Evolutionary conservation across 2,113 vertebrate species (phyloP).

Genomic region (Callipepla californica): DNA sequence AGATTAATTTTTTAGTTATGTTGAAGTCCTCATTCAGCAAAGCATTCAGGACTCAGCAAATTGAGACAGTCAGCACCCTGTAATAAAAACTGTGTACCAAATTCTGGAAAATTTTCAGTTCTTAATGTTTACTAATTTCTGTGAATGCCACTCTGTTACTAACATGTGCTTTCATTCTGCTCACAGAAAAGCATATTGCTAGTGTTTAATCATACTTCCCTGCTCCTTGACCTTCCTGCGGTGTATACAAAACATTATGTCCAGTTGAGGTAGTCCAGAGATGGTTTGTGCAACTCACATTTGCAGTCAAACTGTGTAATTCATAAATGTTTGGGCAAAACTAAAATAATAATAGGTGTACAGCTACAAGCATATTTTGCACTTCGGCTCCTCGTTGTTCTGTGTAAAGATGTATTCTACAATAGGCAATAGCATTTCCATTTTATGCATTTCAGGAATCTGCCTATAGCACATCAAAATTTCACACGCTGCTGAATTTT

Average conservation of each 20-base stretch:
- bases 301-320: not conserved
- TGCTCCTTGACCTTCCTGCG: too few relatives aligned
- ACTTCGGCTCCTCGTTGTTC: not conserved
- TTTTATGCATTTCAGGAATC: not conserved
- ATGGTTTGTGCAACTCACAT: not conserved
- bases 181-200: accelerated
- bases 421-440: not conserved
- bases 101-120: not conserved
- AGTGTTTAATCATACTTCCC: too few relatives aligned
- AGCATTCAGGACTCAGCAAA: too few relatives aligned
- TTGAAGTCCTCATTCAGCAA: too few relatives aligned
- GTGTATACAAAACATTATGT: not conserved
- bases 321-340: not conserved
- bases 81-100: not conserved
- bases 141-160: not conserved
- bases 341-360: not conserved
- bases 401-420: not conserved
- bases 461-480: not conserved
- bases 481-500: not conserved
- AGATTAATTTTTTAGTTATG: too few relatives aligned
- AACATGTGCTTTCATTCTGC: not conserved
- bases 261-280: not conserved
- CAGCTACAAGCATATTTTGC: not conserved
- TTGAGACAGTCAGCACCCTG: not conserved
- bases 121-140: not conserved